Evolutionary conservation across 1,140 invertebrate species (phyloP).

Genomic region (Probaryconus sp.): DNA sequence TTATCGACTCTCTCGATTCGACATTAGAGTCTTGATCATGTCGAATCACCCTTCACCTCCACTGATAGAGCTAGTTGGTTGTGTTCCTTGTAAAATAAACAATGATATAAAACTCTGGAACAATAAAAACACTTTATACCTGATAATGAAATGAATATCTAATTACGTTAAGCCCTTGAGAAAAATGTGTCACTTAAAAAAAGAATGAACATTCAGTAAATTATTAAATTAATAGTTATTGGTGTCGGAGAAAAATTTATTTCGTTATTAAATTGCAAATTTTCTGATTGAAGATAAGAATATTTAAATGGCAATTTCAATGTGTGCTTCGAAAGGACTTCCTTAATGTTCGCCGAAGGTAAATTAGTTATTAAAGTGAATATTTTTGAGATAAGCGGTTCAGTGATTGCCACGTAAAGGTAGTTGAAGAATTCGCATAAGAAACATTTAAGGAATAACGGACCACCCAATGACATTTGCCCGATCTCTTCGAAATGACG

Average conservation of each 20-base stretch:
- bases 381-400: constrained; percentile 24
- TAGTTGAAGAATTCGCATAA: constrained; percentile 29
- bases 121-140: constrained; percentile 48
- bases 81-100: constrained; percentile 23
- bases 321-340: too few relatives aligned
- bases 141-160: constrained; percentile 29
- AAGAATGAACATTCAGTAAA: too few relatives aligned
- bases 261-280: too few relatives aligned
- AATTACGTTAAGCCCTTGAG: too few relatives aligned
- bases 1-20: constrained; percentile 43
- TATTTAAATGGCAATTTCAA: too few relatives aligned
- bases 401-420: constrained; percentile 36
- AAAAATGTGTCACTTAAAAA: constrained; percentile 1
- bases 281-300: too few relatives aligned
- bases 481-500: constrained; percentile 62
- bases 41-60: constrained; percentile 33
- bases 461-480: constrained; percentile 66
- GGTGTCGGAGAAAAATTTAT: too few relatives aligned
- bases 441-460: constrained; percentile 61
- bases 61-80: constrained; percentile 9
- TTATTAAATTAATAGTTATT: too few relatives aligned
- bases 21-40: constrained; percentile 33
- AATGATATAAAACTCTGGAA: constrained; percentile 6
- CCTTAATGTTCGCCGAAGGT: not conserved
- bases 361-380: not conserved